These are phyloP conservation scores for Pollimyrus isidori DNA, from an alignment of 2,113 vertebrate genomes.

Conservation along the genomic window DNA sequence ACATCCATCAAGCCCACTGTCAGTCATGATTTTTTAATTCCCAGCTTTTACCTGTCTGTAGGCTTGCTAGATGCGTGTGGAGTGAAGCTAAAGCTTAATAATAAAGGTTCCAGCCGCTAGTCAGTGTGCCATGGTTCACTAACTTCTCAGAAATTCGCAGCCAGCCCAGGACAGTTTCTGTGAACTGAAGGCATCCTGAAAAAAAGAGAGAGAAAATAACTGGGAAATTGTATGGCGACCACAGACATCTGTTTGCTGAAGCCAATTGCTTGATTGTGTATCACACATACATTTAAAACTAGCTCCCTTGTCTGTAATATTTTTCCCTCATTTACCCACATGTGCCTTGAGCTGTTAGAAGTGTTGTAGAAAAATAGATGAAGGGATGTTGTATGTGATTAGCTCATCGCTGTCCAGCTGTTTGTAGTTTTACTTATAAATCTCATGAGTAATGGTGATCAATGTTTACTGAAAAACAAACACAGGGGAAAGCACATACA, in stretches of 20 bases:
- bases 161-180: background rate
- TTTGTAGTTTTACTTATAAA: background rate
- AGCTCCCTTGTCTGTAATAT: background rate
- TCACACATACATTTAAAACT: background rate
- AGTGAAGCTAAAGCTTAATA: background rate
- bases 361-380: background rate
- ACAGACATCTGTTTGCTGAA: background rate
- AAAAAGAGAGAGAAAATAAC: background rate
- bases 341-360: background rate
- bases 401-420: background rate
- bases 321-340: background rate
- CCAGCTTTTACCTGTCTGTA: conserved; percentile 8
- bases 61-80: background rate
- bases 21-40: conserved; percentile 16
- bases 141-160: conserved; percentile 2
- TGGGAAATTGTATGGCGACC: background rate
- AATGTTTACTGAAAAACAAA: background rate
- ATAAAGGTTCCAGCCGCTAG: conserved; percentile 10
- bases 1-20: conserved; percentile 6
- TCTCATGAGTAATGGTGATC: background rate
- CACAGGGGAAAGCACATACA: background rate
- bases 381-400: background rate
- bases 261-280: background rate
- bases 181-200: background rate
- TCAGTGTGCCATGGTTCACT: background rate